phyloP scores from a whole-genome alignment of 2,888 invertebrate species.

The Ariolimax columbianus region DNA sequence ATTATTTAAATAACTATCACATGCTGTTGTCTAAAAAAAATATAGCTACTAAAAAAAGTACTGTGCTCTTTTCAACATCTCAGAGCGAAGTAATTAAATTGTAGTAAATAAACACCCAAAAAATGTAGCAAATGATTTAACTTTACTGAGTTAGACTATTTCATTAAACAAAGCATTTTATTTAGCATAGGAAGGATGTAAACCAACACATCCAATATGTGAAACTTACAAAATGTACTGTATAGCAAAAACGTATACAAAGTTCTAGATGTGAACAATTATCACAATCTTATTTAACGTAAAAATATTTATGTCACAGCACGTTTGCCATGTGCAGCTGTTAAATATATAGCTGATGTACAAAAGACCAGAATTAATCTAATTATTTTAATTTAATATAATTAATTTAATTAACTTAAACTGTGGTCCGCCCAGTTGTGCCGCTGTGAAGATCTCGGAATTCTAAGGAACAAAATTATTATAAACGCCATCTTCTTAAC shows the following conservation, averaged over 20 bases:
- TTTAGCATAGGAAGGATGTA: background rate
- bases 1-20: background rate
- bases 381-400: conserved; percentile 11
- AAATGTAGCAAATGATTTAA: background rate
- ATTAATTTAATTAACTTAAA: conserved; percentile 35
- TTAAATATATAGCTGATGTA: too few species aligned
- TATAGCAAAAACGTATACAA: background rate
- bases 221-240: background rate
- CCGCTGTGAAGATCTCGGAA: conserved; percentile 18
- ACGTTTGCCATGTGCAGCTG: too few species aligned
- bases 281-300: background rate
- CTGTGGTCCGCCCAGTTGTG: conserved; percentile 39
- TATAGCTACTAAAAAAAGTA: background rate
- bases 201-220: background rate
- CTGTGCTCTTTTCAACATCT: background rate
- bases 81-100: background rate
- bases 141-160: background rate
- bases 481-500: conserved; percentile 54
- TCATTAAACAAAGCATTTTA: background rate
- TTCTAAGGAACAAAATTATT: conserved; percentile 24
- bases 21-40: conserved; percentile 1
- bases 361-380: conserved; percentile 6
- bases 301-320: too few species aligned
- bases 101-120: background rate
- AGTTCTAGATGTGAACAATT: background rate